These are phyloP conservation scores for Anguilla rostrata DNA, from an alignment of 2,113 vertebrate genomes.

Conservation along the genomic window DNA sequence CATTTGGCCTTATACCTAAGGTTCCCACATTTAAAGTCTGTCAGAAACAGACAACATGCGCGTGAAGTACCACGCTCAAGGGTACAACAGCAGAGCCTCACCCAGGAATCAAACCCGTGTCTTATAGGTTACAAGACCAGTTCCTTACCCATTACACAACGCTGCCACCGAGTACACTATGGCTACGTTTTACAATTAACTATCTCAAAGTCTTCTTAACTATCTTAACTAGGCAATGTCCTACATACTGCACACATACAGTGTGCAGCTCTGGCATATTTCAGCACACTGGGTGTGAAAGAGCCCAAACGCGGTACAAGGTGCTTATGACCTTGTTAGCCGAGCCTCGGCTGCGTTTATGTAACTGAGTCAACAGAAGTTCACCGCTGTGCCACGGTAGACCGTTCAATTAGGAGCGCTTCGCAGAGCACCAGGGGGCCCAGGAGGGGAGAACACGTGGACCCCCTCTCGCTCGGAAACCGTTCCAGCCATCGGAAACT, in stretches of 20 bases:
- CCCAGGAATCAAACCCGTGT: too few species aligned
- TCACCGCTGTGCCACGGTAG: neutral
- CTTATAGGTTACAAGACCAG: too few species aligned
- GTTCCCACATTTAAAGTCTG: too few species aligned
- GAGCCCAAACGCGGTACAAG: neutral
- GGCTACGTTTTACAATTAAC: neutral
- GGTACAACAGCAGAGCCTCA: too few species aligned
- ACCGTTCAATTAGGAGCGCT: slow-evolving; percentile 13
- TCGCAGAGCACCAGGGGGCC: neutral
- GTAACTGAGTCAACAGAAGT: slow-evolving; percentile 17
- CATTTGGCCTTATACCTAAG: too few species aligned
- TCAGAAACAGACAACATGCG: too few species aligned
- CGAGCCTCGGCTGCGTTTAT: slow-evolving; percentile 2
- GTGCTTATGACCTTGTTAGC: neutral
- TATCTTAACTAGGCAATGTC: neutral
- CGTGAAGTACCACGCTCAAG: too few species aligned
- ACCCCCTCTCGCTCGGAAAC: slow-evolving; percentile 10
- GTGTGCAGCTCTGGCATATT: neutral
- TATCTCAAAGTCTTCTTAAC: neutral
- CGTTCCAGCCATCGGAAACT: neutral
- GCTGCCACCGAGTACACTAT: neutral
- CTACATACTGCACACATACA: neutral
- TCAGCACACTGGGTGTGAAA: neutral
- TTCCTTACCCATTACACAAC: too few species aligned
- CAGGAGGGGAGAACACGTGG: slow-evolving; percentile 20